Base-by-base conservation (phyloP, 2,888 invertebrate species). In the Girardia tigrina region DNA sequence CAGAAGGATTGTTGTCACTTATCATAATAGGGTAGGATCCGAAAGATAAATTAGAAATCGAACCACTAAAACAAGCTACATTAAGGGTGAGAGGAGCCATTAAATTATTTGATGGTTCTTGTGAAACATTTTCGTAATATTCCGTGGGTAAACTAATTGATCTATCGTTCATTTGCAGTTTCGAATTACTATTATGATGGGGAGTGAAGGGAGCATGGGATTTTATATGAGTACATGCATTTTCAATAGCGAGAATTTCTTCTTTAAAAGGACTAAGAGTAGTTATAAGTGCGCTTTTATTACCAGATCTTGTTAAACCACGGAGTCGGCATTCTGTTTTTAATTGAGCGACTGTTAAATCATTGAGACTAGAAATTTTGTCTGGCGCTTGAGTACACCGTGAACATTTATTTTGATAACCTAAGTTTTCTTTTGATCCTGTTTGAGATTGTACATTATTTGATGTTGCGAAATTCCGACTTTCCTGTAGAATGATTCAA, bases 241-340 rank as follows among this genome's bases (percentile, higher is more conserved):
- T 56, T n/a, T 56, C 56, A 8, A 56, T 56, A n/a, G 56, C 56
- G 23, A 56, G 4, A 56, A 56, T 56, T 56, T 56, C 56, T 56
- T 56, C 56, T 56, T 56, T 56, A 56, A 56, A 56, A 56, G 56
- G 56, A 56, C 20, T 56, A 4, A 56, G 56, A 56, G 56, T 56
- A 2, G 56, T n/a, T 20, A 56, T 56, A 12, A 56, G 56, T n/a
- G 56, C n/a, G 23, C 56, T 56, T 56, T 56, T 56, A 56, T 56
- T 56, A 20, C 56, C 56, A 12, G 56, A 56, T 16, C 56, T 56
- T 2, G 56, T 6, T 56, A 56, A 56, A 56, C 56, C n/a, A 4
- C 56, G 56, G 23, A 56, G 56, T 56, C 56, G 56, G 23, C 56
- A 56, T 56, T 56, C 56, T n/a, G 56, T 56, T 56, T 56, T 56